These are phyloP conservation scores for Poicephalus gulielmi DNA, from an alignment of 2,113 vertebrate species.

Conservation along the genomic window DNA sequence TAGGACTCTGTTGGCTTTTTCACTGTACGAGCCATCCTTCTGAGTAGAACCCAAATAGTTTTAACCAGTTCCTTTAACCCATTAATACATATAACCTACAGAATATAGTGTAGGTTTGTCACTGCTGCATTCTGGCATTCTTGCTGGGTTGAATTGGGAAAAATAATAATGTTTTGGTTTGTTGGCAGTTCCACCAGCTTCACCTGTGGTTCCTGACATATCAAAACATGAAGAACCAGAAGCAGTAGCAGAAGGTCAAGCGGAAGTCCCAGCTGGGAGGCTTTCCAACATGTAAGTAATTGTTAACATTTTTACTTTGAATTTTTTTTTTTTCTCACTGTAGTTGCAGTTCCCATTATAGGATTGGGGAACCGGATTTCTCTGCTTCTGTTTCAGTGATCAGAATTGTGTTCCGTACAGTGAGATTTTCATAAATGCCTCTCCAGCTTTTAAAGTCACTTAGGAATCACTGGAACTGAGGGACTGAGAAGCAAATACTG, in stretches of 20 bases:
- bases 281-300: slow-evolving; percentile 6
- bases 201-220: slow-evolving; percentile 14
- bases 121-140: not conserved
- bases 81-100: not conserved
- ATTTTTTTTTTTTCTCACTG: accelerated
- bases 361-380: not conserved
- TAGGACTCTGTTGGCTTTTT: not conserved
- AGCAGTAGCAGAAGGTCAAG: not conserved
- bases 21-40: not conserved
- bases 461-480: not conserved
- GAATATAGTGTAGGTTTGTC: not conserved
- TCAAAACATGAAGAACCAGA: not conserved
- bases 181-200: slow-evolving; percentile 56
- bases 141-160: not conserved
- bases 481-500: not conserved
- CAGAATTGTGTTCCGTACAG: not conserved
- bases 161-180: not conserved
- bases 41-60: not conserved
- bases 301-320: not conserved
- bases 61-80: not conserved
- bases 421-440: not conserved
- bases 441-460: accelerated
- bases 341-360: not conserved
- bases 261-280: not conserved
- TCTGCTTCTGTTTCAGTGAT: not conserved